These are phyloP conservation scores for Drosophila pegasa DNA, from an alignment of 2,888 invertebrate genomes.

Conservation along the genomic window DNA sequence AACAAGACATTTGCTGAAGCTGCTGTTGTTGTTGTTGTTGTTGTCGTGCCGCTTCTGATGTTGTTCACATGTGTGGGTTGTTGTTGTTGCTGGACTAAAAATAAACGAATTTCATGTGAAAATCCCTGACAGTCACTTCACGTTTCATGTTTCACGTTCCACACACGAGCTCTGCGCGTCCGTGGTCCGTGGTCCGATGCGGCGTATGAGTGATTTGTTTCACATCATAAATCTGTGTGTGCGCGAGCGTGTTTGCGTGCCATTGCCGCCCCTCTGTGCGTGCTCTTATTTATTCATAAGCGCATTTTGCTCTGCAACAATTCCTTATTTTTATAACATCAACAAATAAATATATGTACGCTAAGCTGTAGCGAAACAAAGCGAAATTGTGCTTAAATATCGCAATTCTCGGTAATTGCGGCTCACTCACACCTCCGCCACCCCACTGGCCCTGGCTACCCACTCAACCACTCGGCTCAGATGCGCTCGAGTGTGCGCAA, in stretches of 20 bases:
- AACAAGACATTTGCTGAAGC: slow-evolving; percentile 57
- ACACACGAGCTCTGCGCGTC: slow-evolving; percentile 18
- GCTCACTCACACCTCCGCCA: slow-evolving; percentile 4
- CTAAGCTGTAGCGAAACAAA: slow-evolving; percentile 15
- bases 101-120: slow-evolving; percentile 48
- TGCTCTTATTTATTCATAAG: slow-evolving; percentile 69
- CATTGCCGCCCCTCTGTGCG: slow-evolving; percentile 22
- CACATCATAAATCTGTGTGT: slow-evolving; percentile 52
- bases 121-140: slow-evolving; percentile 61
- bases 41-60: slow-evolving; percentile 34
- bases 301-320: slow-evolving; percentile 52
- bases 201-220: slow-evolving; percentile 64
- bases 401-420: slow-evolving; percentile 40
- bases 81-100: slow-evolving; percentile 39
- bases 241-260: slow-evolving; percentile 40
- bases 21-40: slow-evolving; percentile 16
- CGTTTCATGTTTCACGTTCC: slow-evolving; percentile 45
- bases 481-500: slow-evolving; percentile 9
- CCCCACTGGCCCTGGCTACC: neutral
- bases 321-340: slow-evolving; percentile 45
- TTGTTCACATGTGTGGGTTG: slow-evolving; percentile 27
- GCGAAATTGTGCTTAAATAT: slow-evolving; percentile 38
- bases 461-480: neutral
- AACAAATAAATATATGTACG: slow-evolving; percentile 40
- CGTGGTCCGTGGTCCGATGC: slow-evolving; percentile 39